Percentiles rank a stretch among this genome's conserved stretches.
phyloP scores from a whole-genome alignment of 2,113 vertebrate species.

The Varanus salvator region DNA sequence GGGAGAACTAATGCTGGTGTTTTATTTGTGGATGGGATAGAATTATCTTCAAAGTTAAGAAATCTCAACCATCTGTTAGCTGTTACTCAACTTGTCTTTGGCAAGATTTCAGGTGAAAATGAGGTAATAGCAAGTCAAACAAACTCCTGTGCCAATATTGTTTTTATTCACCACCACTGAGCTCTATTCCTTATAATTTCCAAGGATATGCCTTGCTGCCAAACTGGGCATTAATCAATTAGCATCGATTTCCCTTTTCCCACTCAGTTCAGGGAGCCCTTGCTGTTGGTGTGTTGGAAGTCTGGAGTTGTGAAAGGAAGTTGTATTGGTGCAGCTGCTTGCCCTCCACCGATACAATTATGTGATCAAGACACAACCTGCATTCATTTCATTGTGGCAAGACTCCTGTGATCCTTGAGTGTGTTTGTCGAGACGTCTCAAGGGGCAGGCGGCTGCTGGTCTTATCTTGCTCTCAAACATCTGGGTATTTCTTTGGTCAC shows the following conservation, averaged over 20 bases:
- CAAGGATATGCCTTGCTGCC: conserved; percentile 59
- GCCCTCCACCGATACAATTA: too few relatives aligned
- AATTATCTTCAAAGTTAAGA: conserved; percentile 61
- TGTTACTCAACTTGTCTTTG: conserved; percentile 63
- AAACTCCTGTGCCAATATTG: conserved; percentile 56
- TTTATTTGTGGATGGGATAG: conserved; percentile 57
- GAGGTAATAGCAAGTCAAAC: conserved; percentile 72
- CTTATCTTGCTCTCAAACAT: background rate
- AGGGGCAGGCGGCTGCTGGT: background rate
- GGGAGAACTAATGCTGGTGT: conserved; percentile 28
- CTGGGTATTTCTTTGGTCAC: background rate
- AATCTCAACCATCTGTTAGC: conserved; percentile 60
- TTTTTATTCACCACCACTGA: conserved; percentile 67
- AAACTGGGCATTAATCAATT: conserved; percentile 67
- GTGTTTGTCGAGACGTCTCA: background rate
- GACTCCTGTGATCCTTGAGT: background rate
- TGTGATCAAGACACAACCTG: conserved; percentile 26
- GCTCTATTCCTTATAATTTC: conserved; percentile 46
- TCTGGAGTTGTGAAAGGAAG: conserved; percentile 37
- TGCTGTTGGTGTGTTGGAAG: conserved; percentile 8
- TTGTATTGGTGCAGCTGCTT: background rate
- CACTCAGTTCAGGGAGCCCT: conserved; percentile 31
- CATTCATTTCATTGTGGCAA: background rate
- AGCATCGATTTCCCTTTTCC: conserved; percentile 49
- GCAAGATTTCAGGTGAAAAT: conserved; percentile 71